These are phyloP conservation scores for Strix uralensis DNA, from an alignment of 2,113 vertebrate species.

Conservation along the genomic window DNA sequence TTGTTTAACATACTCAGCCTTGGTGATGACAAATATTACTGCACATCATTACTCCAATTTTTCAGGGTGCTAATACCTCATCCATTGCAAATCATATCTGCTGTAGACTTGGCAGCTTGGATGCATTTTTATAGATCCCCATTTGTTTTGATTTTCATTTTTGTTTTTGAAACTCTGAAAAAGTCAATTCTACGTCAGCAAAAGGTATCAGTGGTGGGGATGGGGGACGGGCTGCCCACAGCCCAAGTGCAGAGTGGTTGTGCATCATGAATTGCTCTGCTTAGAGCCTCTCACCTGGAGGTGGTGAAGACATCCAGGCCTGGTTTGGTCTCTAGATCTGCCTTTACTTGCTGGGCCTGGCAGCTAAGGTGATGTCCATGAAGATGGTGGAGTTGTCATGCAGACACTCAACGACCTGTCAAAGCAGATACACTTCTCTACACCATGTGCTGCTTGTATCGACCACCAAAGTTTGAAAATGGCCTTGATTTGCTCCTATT, in stretches of 20 bases:
- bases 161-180: neutral
- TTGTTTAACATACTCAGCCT: slow-evolving; percentile 20
- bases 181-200: neutral
- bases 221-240: neutral
- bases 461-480: neutral
- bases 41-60: slow-evolving; percentile 47
- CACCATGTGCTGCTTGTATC: neutral
- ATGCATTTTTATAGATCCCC: neutral
- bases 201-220: neutral
- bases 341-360: neutral
- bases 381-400: neutral
- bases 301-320: neutral
- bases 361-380: neutral
- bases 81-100: slow-evolving; percentile 18
- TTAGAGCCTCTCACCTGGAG: neutral
- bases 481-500: neutral
- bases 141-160: neutral
- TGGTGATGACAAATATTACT: slow-evolving; percentile 37
- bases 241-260: neutral
- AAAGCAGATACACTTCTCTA: neutral
- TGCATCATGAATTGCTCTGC: neutral
- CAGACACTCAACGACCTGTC: neutral
- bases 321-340: neutral
- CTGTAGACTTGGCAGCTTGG: neutral
- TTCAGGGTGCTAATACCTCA: slow-evolving; percentile 35